These are phyloP conservation scores for Lasioglossum pauxillum DNA, from an alignment of 2,888 invertebrate genomes.

Conservation along the genomic window DNA sequence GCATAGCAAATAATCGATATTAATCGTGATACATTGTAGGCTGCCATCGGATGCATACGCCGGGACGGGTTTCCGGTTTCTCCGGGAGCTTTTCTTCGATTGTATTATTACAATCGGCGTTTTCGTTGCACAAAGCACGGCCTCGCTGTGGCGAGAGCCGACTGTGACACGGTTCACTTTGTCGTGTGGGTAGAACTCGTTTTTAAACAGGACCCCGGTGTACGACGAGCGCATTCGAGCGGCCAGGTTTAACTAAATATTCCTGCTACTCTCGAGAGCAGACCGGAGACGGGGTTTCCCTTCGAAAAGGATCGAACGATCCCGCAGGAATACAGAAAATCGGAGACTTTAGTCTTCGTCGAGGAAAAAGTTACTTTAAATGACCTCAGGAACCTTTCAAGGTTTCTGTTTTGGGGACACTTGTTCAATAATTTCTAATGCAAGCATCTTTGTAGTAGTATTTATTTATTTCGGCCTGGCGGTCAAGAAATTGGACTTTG, in stretches of 20 bases:
- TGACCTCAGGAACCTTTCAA: too few relatives aligned
- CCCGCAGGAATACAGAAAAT: too few relatives aligned
- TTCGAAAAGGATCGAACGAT: neutral
- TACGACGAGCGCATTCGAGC: constrained; percentile 34
- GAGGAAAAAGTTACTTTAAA: too few relatives aligned
- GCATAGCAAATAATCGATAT: neutral
- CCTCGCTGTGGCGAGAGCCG: constrained; percentile 22
- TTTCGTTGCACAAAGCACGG: constrained; percentile 34
- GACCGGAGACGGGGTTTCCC: neutral
- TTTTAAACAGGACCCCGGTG: constrained; percentile 45
- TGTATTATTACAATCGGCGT: constrained; percentile 27
- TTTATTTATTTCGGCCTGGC: too few relatives aligned
- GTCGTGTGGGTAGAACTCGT: constrained; percentile 65
- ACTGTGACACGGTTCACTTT: constrained; percentile 51
- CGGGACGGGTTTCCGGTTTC: neutral
- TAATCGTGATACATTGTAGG: neutral
- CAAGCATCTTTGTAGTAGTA: too few relatives aligned
- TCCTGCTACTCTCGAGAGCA: neutral
- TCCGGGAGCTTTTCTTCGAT: constrained; percentile 8
- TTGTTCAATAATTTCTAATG: too few relatives aligned
- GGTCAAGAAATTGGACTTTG: too few relatives aligned
- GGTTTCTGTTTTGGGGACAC: too few relatives aligned
- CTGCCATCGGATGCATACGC: neutral
- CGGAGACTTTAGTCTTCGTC: too few relatives aligned
- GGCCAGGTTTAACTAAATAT: constrained; percentile 61